Percentiles rank a stretch among this genome's conserved stretches.
These are phyloP conservation scores for Actinostola sp. DNA, from an alignment of 92 coral and sea anemone genomes.

Conservation along the genomic window DNA sequence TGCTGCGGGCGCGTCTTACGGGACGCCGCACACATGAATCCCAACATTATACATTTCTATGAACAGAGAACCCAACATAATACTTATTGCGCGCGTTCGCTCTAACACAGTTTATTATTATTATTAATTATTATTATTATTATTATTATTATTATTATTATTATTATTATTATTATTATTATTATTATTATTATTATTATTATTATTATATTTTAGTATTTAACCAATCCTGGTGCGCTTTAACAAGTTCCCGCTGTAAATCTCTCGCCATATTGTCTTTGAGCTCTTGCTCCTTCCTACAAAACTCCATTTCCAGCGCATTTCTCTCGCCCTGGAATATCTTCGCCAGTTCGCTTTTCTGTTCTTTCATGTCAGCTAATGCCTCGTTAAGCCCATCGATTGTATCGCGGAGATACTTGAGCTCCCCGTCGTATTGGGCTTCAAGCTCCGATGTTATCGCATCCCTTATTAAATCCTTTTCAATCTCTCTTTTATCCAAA, in stretches of 20 bases:
- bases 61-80: too few species aligned
- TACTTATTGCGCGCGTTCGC: too few species aligned
- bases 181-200: too few species aligned
- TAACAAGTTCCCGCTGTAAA: constrained; percentile 51
- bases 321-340: constrained; percentile 76
- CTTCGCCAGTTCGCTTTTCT: constrained; percentile 78
- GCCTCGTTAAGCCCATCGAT: constrained; percentile 77
- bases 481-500: constrained; percentile 44
- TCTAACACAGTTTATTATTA: too few species aligned
- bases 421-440: constrained; percentile 48
- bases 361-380: constrained; percentile 53
- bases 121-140: too few species aligned
- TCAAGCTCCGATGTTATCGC: constrained; percentile 62
- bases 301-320: constrained; percentile 52
- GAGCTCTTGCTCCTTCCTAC: constrained; percentile 57
- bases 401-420: constrained; percentile 46
- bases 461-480: constrained; percentile 46
- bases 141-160: too few species aligned
- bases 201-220: constrained; percentile 32
- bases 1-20: too few species aligned
- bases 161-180: too few species aligned
- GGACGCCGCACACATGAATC: too few species aligned
- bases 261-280: constrained; percentile 44
- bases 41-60: too few species aligned
- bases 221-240: constrained; percentile 65